These are phyloP conservation scores for Diadromus collaris DNA, from an alignment of 2,888 invertebrate species.

Conservation along the genomic window DNA sequence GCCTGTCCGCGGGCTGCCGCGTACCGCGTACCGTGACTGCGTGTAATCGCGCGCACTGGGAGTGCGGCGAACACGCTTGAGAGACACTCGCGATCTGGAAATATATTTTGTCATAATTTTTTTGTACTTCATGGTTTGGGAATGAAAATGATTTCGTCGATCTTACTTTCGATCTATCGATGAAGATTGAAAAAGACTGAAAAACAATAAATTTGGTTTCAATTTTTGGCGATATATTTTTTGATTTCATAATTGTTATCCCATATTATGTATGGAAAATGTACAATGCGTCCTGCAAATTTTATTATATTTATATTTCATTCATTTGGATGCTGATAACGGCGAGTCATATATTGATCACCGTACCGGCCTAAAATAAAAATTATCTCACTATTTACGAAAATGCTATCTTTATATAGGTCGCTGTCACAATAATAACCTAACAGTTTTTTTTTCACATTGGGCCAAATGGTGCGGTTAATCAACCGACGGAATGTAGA, in stretches of 20 bases:
- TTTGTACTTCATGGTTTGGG: background rate
- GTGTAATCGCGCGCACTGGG: background rate
- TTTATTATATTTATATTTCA: no score
- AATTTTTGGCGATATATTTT: no score
- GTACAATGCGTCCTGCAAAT: no score
- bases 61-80: background rate
- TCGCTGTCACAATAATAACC: background rate
- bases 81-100: background rate
- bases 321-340: no score
- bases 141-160: background rate
- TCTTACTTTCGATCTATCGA: background rate
- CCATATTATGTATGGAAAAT: no score
- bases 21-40: constrained; percentile 7
- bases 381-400: background rate
- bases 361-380: background rate
- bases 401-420: background rate
- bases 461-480: background rate
- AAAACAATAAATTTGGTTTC: no score
- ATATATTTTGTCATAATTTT: background rate
- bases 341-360: background rate
- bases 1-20: constrained; percentile 3
- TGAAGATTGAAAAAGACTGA: no score
- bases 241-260: no score
- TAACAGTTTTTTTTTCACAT: background rate
- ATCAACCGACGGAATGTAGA: background rate